Conservation (phyloP, 2,888 invertebrate genomes). For the Drosophila mulleri region DNA sequence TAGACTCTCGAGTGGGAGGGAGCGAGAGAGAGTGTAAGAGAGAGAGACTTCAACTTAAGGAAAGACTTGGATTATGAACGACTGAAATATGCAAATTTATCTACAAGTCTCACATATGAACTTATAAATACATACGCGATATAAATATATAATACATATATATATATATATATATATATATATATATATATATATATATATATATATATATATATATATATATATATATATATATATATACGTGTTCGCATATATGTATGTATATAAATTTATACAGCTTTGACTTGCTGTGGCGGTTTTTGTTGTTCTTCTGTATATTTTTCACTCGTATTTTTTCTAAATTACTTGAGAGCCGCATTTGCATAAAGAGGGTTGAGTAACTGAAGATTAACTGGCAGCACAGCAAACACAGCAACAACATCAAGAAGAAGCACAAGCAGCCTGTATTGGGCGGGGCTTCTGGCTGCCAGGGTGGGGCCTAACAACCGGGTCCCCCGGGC, state of each 20-base stretch:
- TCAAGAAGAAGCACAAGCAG: constrained; percentile 15
- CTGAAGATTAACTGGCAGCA: constrained; percentile 77
- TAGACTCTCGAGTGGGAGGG: constrained; percentile 6
- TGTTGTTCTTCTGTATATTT: constrained; percentile 58
- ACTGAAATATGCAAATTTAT: constrained; percentile 78
- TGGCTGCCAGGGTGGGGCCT: constrained; percentile 50
- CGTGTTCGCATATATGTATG: constrained; percentile 47
- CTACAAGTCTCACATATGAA: constrained; percentile 76
- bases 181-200: constrained; percentile 13
- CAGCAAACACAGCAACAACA: constrained; percentile 10
- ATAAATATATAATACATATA: constrained; percentile 16
- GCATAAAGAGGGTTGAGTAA: constrained; percentile 81
- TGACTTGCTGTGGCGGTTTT: constrained; percentile 37
- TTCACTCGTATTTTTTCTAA: constrained; percentile 70
- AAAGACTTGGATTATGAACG: constrained; percentile 82
- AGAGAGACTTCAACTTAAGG: constrained; percentile 65
- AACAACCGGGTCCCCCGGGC: constrained; percentile 34
- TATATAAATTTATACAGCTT: constrained; percentile 71
- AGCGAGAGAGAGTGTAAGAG: constrained; percentile 16
- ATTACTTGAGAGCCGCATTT: constrained; percentile 73
- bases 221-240: constrained; percentile 4
- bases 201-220: constrained; percentile 23
- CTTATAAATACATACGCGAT: constrained; percentile 58
- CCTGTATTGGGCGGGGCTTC: constrained; percentile 45
- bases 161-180: neutral